Evolutionary conservation across 2,113 vertebrate genomes (phyloP).

Genomic region (Trematocara stigmaticum): DNA sequence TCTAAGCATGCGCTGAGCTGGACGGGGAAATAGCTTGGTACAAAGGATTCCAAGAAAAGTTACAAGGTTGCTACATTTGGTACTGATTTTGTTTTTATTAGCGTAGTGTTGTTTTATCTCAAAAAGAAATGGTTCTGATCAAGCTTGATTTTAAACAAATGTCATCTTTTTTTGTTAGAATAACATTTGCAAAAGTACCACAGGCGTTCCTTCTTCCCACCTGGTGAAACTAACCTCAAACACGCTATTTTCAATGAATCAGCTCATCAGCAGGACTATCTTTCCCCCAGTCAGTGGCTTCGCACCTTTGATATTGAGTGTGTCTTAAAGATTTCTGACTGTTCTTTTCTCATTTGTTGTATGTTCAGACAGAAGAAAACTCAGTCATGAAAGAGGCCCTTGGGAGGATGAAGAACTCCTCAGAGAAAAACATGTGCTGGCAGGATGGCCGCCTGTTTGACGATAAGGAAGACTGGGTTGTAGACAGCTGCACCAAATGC

Average conservation of each 20-base stretch:
- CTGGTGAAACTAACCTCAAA: not conserved
- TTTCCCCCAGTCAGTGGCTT: not conserved
- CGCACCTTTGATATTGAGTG: not conserved
- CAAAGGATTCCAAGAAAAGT: not conserved
- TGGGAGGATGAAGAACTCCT: conserved; percentile 80
- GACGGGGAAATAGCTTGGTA: not conserved
- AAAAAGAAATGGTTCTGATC: not conserved
- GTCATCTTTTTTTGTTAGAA: not conserved
- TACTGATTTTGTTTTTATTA: not conserved
- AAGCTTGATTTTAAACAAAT: not conserved
- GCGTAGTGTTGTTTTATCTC: not conserved
- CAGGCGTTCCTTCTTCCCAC: not conserved
- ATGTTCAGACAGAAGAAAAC: conserved; percentile 87
- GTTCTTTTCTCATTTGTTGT: conserved; percentile 12
- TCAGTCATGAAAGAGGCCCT: conserved; percentile 89
- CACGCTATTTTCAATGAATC: not conserved
- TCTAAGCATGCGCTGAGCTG: not conserved
- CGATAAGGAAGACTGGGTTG: conserved; percentile 94
- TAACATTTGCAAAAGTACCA: not conserved
- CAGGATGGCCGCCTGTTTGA: conserved; percentile 93
- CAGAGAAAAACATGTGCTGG: conserved; percentile 90
- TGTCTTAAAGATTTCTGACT: conserved; percentile 10
- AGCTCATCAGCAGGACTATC: conserved; percentile 1
- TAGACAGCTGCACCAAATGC: conserved; percentile 96
- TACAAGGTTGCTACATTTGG: not conserved